phyloP scores from a whole-genome alignment of 1,140 invertebrate species.

The Eupristina koningsbergeri region DNA sequence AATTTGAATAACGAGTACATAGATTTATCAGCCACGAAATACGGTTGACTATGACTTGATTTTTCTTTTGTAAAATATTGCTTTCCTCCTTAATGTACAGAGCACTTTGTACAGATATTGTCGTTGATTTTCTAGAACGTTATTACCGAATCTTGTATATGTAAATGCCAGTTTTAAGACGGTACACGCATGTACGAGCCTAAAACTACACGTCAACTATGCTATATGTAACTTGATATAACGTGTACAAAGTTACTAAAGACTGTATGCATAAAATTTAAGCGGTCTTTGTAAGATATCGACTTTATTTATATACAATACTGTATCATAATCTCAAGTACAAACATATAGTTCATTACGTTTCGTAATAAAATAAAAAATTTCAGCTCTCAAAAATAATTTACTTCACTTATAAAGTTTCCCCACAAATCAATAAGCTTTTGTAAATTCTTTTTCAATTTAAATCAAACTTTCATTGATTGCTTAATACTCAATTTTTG shows the following conservation, averaged over 20 bases:
- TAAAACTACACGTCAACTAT: conserved; percentile 64
- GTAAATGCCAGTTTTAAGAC: conserved; percentile 59
- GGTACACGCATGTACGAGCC: conserved; percentile 64
- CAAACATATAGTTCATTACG: conserved; percentile 70
- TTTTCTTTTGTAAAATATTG: conserved; percentile 60
- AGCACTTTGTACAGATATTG: conserved; percentile 62
- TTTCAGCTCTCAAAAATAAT: conserved; percentile 53
- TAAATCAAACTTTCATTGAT: conserved; percentile 34
- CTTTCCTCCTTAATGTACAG: conserved; percentile 60
- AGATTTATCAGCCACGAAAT: conserved; percentile 54
- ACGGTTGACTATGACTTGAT: conserved; percentile 48
- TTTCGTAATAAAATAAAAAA: conserved; percentile 69
- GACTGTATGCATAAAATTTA: conserved; percentile 65
- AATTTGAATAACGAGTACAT: conserved; percentile 60
- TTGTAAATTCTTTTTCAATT: conserved; percentile 45
- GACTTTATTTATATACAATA: conserved; percentile 71
- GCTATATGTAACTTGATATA: conserved; percentile 69
- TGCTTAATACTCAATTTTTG: conserved; percentile 47
- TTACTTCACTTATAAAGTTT: conserved; percentile 44
- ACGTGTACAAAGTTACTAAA: conserved; percentile 69
- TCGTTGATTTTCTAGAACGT: conserved; percentile 58
- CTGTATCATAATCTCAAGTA: conserved; percentile 71
- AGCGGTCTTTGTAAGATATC: conserved; percentile 70
- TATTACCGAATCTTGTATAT: conserved; percentile 55
- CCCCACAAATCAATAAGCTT: conserved; percentile 35